A percentile compares a stretch with the other conserved stretches of the same genome.
These are phyloP conservation scores for Neopelma chrysocephalum DNA, from an alignment of 2,797 vertebrate genomes.

Conservation along the genomic window DNA sequence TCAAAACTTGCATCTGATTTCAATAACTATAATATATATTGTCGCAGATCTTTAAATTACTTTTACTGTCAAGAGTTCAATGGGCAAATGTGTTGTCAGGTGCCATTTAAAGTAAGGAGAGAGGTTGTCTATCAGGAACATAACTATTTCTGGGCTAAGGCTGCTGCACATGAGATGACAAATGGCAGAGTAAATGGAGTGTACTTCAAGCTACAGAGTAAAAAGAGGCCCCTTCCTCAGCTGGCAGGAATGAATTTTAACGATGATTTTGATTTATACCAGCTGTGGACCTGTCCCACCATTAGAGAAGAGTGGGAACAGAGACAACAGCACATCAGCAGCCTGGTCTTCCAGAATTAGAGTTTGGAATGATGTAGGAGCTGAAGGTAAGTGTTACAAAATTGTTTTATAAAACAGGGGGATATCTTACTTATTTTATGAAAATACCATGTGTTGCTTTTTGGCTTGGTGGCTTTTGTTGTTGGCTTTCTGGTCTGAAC, in stretches of 20 bases:
- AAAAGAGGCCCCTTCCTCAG: neutral
- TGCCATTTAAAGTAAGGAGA: neutral
- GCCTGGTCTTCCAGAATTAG: neutral
- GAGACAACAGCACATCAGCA: neutral
- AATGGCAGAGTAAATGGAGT: neutral
- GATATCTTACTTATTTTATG: neutral
- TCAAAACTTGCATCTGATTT: neutral
- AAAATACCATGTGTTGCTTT: rapidly evolving
- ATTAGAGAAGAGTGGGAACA: neutral
- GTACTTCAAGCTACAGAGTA: neutral
- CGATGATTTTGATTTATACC: conserved; percentile 13
- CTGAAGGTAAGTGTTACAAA: neutral
- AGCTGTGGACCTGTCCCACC: neutral
- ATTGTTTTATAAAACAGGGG: neutral
- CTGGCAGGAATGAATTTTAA: neutral
- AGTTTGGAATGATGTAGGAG: rapidly evolving
- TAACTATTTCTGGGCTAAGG: neutral
- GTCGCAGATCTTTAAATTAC: conserved; percentile 13
- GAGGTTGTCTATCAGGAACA: neutral
- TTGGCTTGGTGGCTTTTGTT: neutral
- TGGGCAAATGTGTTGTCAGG: neutral
- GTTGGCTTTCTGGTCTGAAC: neutral
- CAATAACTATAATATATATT: conserved; percentile 1
- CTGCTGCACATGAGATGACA: neutral
- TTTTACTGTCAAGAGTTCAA: neutral